Conservation (phyloP, 2,113 vertebrate genomes). For the Psammodynastes pulverulentus region DNA sequence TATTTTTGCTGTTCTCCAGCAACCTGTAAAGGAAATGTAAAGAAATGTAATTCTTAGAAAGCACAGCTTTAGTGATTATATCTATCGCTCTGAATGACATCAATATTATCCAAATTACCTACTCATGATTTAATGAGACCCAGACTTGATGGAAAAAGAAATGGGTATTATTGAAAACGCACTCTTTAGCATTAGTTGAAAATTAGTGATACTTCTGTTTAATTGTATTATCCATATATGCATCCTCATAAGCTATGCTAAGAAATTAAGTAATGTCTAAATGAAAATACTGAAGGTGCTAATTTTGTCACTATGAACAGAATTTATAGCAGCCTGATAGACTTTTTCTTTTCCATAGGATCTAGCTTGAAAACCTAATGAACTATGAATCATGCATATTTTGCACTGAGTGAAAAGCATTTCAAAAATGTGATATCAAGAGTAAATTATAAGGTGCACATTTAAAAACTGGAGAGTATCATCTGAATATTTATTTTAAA, state of each 20-base stretch:
- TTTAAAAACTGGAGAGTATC: background rate
- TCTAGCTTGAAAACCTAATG: conserved; percentile 32
- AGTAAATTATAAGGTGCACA: background rate
- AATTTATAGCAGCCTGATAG: conserved; percentile 39
- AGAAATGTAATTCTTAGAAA: background rate
- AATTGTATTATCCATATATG: conserved; percentile 24
- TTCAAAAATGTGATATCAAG: background rate
- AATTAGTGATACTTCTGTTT: conserved; percentile 48
- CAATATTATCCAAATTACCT: background rate
- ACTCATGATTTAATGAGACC: background rate
- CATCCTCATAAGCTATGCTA: conserved; percentile 19
- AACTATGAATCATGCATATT: conserved; percentile 29
- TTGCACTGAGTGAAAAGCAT: conserved; percentile 42
- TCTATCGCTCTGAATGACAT: background rate
- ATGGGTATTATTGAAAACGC: background rate
- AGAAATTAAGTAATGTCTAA: conserved; percentile 38
- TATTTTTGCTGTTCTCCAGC: background rate
- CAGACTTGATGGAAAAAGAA: background rate
- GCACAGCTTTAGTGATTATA: background rate
- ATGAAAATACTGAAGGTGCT: conserved; percentile 42
- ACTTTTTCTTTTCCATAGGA: conserved; percentile 34
- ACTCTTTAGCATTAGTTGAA: conserved; percentile 23
- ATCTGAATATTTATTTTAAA: background rate
- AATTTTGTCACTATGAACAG: conserved; percentile 49
- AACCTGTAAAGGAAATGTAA: background rate